Base-by-base conservation (phyloP, 2,113 vertebrate species). In the Saccopteryx leptura region DNA sequence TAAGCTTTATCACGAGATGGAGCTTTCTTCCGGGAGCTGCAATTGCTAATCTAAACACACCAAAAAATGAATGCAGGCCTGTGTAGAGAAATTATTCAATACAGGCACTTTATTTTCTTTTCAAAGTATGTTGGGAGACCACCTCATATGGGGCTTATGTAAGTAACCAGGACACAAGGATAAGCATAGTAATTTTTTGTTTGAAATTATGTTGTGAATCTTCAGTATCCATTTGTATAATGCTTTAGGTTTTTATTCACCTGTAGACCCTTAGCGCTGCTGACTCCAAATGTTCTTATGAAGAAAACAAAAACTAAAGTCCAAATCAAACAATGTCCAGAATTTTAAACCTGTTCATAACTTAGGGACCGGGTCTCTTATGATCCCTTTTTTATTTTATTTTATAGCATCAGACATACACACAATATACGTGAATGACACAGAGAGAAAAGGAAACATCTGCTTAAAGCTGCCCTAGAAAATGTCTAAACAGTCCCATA, bases 231-330 rank as follows among this genome's bases (percentile, higher is more conserved):
- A 69, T 89, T 89, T 61, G 2, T 78, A 60, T 54, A 52, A 33
- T 71, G 33, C 46, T 60, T 79, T 72, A 69, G 71, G 31, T 90
- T 93, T 80, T 87, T 52, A 18, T 97, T 82, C 79, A 28, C 19
- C 66, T 86, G 19, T 75, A 65, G 33, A 71, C 39, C 23, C 52
- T 75, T 12, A 74, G 39, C 24, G 93, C 21, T 13, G 46, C 31
- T 90, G 80, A n/a, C 39, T 71, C 71, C 54, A 80, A 21, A 10
- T 84, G 61, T 84, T 88, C 87, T 21, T 71, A 3, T 54, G 39
- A 66, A 88, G 71, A 78, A 93, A 94, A 65, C 5, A 68, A 74
- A 71, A 26, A 39, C 39, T 21, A 26, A 68, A 61, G 7, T 72
- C 46, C 54, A 76, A 96, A 75, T 89, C 80, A 95, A 86, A 80